Conservation (phyloP, 1,140 invertebrate species). For the Pogonus chalceus region DNA sequence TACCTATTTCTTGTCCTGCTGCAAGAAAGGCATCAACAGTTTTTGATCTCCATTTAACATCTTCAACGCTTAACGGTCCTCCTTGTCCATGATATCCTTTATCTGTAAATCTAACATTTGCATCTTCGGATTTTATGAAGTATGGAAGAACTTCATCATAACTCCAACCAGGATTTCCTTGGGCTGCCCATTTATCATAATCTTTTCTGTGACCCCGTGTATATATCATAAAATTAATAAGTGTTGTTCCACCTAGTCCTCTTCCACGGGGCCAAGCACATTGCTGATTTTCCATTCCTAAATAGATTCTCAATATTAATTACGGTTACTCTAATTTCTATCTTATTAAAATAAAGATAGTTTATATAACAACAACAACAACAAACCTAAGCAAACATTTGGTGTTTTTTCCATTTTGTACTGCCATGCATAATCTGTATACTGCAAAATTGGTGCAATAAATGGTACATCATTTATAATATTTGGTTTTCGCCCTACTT, state of each 20-base stretch:
- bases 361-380: no score
- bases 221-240: conserved; percentile 85
- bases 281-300: conserved; percentile 39
- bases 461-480: conserved; percentile 56
- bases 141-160: conserved; percentile 76
- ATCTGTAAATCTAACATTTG: no score
- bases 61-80: conserved; percentile 47
- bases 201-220: conserved; percentile 65
- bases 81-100: conserved; percentile 46
- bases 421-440: conserved; percentile 54
- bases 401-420: conserved; percentile 54
- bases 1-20: conserved; percentile 62
- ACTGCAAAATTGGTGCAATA: conserved; percentile 44
- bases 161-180: conserved; percentile 60
- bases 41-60: conserved; percentile 48
- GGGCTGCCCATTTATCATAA: conserved; percentile 62
- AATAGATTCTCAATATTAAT: conserved; percentile 10
- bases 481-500: conserved; percentile 57
- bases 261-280: conserved; percentile 50
- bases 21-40: conserved; percentile 55
- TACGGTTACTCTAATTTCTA: not conserved
- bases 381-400: conserved; percentile 40
- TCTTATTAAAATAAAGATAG: no score
- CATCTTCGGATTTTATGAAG: conserved; percentile 79
- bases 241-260: conserved; percentile 60